Base-by-base conservation (phyloP, 2,113 vertebrate genomes). In the Lates calcarifer region DNA sequence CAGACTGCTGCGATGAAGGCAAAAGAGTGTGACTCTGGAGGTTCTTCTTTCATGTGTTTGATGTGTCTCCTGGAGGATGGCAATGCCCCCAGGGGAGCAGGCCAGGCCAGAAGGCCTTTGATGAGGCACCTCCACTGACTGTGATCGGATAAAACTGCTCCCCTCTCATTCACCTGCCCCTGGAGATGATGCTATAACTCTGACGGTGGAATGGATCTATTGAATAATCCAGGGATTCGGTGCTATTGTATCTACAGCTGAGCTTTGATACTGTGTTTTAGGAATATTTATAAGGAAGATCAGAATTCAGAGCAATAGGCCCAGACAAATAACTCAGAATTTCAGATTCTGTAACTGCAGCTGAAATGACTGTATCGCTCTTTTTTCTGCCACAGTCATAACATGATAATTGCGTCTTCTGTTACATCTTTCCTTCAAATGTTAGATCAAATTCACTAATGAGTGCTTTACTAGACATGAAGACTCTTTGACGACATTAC, bases 31-130 rank as follows among this genome's bases (percentile, higher is more conserved):
- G 81, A 77, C 84, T 90, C 77, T 77, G 77, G 81, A 66, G 80
- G 70, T 69, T 87, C 69, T 86, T 63, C 84, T 88, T 91, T 88
- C 86, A 82, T 91, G 85, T 84, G 88, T 92, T 92, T 90, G 82
- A 90, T 91, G 84, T 83, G 85, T 83, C 76, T 89, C 86, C 72
- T 86, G 71, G 82, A 92, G 81, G 84, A 91, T 31, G 68, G 78
- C 79, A 28, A n/a, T 66, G 69, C 74, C 86, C 33, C 78, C 85
- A 56, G 71, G 87, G 82, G 82, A 87, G 74, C 71, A 82, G 81
- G 53, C 71, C 67, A 64, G 83, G 85, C 87, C 83, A 85, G 86
- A 83, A 81, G 87, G 84, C 74, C 87, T 93, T 92, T 93, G 90
- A 93, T 92, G 89, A 89, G 77, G 77, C 84, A 69, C 86, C 85